phyloP scores from a whole-genome alignment of 2,113 vertebrate genomes.

The Podocnemis expansa region DNA sequence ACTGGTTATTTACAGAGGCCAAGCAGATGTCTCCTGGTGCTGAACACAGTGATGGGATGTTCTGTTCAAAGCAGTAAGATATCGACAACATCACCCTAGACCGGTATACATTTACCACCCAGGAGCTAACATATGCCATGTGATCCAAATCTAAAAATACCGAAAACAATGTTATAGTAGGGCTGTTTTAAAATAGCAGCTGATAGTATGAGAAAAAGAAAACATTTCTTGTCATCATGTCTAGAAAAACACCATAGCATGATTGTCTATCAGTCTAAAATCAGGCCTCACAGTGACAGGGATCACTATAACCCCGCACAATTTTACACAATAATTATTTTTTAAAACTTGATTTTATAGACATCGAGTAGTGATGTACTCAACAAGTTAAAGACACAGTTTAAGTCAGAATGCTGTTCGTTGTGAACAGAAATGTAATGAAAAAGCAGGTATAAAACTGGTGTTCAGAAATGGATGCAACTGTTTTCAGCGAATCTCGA shows the following conservation, averaged over 20 bases:
- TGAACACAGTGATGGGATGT: neutral
- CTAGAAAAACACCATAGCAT: slow-evolving; percentile 41
- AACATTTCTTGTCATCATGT: neutral
- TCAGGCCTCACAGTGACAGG: slow-evolving; percentile 48
- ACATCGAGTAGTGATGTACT: slow-evolving; percentile 24
- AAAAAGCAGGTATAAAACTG: slow-evolving; percentile 30
- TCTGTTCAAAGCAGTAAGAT: neutral
- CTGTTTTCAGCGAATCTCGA: slow-evolving; percentile 33
- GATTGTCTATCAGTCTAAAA: slow-evolving; percentile 55
- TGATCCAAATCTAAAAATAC: slow-evolving; percentile 51
- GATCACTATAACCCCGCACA: slow-evolving; percentile 53
- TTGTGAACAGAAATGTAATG: slow-evolving; percentile 48
- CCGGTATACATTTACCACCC: neutral
- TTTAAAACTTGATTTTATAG: slow-evolving; percentile 46
- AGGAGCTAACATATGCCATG: slow-evolving; percentile 6
- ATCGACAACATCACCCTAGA: neutral
- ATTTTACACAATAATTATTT: slow-evolving; percentile 57
- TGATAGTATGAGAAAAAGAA: neutral
- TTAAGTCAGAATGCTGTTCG: slow-evolving; percentile 26
- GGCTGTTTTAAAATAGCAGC: slow-evolving; percentile 45
- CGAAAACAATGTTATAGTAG: slow-evolving; percentile 17
- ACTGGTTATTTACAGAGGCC: neutral
- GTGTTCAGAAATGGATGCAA: neutral
- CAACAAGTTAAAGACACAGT: neutral
- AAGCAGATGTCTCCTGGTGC: neutral